Base-by-base conservation (phyloP, 2,797 vertebrate species). In the Clarias pachynema region DNA sequence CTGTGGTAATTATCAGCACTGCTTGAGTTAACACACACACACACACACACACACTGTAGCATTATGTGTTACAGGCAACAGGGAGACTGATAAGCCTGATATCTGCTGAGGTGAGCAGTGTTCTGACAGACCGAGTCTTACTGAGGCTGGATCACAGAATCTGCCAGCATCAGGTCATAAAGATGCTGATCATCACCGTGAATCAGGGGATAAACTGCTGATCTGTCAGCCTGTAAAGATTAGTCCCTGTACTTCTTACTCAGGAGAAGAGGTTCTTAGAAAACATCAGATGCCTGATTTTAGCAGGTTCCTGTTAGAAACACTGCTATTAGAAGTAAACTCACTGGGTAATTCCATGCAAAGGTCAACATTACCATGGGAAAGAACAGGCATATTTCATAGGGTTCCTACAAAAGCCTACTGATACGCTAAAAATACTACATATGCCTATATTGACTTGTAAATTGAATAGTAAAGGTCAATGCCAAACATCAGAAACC, bases 151-250 rank as follows among this genome's bases (percentile, higher is more conserved):
- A 84, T 40, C 44, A 49, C 18, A 20, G 22, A 49, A 59, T 26
- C 49, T 69, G 60, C 82, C 74, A 68, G 82, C 59, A 66, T 79
- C 79, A 84, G 85, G 86, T 77, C 56, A 82, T 56, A 37, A 84
- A 81, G 59, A 81, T 81, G 69, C 75, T 83, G 65, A 86, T 80
- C 73, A 69, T 72, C 57, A 60, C 53, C 44, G 20, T 26, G n/a
- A 24, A 65, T 31, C 73, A 77, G 63, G 82, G 37, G 78, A 59
- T 85, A 81, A 84, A 84, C 53, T 84, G n/a, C 77, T 69, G n/a
- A 69, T 57, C 24, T 9, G 8, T 12, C 63, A 53, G n/a, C 14
- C 16, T 68, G 8, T 81, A 6, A 10, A 26, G 62, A 81, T 56
- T 5, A 53, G 2, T 79, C 75, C 57, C 31, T 79, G 57, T 79